Conservation (phyloP, 2,113 vertebrate genomes). For the Embiotoca jacksoni region DNA sequence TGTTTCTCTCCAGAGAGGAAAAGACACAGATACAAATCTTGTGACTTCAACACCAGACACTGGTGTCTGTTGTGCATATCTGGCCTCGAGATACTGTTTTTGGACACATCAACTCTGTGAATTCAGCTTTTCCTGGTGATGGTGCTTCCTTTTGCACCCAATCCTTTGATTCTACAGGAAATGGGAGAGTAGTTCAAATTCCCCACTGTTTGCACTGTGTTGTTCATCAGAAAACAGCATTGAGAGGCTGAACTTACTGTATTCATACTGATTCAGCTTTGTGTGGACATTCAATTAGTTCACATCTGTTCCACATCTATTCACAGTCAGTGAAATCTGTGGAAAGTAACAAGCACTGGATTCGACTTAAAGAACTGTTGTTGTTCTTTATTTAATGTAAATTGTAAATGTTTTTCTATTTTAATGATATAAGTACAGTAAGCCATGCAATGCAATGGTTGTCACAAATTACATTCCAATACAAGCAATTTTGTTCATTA, state of each 20-base stretch:
- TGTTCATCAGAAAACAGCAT: neutral
- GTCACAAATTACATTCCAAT: neutral
- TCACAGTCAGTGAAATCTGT: neutral
- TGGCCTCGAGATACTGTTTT: no score
- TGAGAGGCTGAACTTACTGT: neutral
- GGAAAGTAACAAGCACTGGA: neutral
- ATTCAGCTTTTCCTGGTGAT: neutral
- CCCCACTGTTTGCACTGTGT: neutral
- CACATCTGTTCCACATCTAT: constrained; percentile 24
- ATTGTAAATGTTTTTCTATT: constrained; percentile 1
- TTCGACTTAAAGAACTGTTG: neutral
- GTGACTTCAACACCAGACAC: neutral
- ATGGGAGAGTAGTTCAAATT: neutral
- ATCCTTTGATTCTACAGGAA: neutral
- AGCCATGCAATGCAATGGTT: no score
- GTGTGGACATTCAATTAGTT: neutral
- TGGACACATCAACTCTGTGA: neutral
- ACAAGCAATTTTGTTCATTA: neutral
- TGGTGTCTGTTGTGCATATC: no score
- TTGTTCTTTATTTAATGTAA: neutral
- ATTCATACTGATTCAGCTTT: neutral
- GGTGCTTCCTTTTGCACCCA: neutral
- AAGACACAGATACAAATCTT: neutral
- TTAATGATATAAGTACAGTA: neutral
- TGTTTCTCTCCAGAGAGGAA: neutral